Conservation (phyloP, 2,797 vertebrate genomes). For the Neostethus bicornis region DNA sequence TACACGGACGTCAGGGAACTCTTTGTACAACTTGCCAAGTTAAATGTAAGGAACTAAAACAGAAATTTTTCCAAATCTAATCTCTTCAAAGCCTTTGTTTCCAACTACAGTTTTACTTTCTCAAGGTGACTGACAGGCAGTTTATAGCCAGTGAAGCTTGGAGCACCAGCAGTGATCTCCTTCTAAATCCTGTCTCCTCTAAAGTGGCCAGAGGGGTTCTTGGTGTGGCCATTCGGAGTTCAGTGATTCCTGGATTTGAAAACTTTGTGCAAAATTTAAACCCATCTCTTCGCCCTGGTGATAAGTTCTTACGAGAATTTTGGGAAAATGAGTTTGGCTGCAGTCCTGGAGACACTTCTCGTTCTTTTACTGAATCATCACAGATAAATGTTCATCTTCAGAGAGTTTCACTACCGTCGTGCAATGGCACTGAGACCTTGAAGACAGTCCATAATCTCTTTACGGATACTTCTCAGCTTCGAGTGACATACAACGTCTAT, state of each 20-base stretch:
- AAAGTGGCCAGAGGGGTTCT: slow-evolving; percentile 71
- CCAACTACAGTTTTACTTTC: no score
- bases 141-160: slow-evolving; percentile 81
- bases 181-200: slow-evolving; percentile 49
- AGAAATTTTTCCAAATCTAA: not conserved
- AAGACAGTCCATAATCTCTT: slow-evolving; percentile 51
- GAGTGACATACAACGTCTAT: slow-evolving; percentile 76
- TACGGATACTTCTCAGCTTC: slow-evolving; percentile 71
- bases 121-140: slow-evolving; percentile 70
- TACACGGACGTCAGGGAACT: slow-evolving; percentile 72
- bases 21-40: slow-evolving; percentile 65
- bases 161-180: slow-evolving; percentile 74
- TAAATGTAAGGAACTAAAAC: slow-evolving; percentile 67
- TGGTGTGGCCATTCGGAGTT: slow-evolving; percentile 78
- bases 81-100: not conserved
- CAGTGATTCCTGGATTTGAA: slow-evolving; percentile 71
- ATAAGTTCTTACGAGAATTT: slow-evolving; percentile 66
- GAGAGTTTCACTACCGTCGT: slow-evolving; percentile 40
- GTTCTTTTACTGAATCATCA: not conserved
- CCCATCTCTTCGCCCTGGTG: slow-evolving; percentile 54
- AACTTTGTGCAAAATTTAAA: slow-evolving; percentile 63
- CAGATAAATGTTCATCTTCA: not conserved
- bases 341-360: slow-evolving; percentile 15
- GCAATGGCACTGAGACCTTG: slow-evolving; percentile 72
- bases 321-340: slow-evolving; percentile 76